Evolutionary conservation across 2,113 vertebrate genomes (phyloP).

Genomic region (Tinamus guttatus): DNA sequence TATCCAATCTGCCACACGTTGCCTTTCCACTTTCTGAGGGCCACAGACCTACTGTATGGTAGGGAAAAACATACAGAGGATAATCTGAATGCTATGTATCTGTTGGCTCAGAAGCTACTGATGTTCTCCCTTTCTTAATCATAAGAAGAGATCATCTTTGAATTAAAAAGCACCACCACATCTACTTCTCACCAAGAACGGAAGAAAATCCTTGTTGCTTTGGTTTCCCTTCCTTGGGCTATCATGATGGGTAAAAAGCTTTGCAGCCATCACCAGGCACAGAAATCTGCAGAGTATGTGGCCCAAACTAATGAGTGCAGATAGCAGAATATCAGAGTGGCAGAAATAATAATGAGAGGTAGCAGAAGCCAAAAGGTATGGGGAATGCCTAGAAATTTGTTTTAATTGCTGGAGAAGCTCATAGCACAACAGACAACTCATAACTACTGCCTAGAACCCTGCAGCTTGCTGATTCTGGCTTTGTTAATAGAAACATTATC

Average conservation of each 20-base stretch:
- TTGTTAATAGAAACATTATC: not conserved
- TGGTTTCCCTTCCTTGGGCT: not conserved
- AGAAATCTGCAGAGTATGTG: not conserved
- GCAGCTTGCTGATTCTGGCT: not conserved
- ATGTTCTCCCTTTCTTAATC: not conserved
- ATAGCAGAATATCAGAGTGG: not conserved
- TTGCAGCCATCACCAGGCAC: not conserved
- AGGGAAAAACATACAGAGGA: not conserved
- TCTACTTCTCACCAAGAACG: accelerated
- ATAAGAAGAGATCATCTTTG: not conserved
- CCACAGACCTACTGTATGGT: not conserved
- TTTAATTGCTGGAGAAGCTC: not conserved
- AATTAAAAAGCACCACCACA: not conserved
- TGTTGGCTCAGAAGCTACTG: not conserved
- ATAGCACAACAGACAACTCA: not conserved
- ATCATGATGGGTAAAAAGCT: not conserved
- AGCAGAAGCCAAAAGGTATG: not conserved
- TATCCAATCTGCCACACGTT: slow-evolving; percentile 13
- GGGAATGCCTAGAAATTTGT: not conserved
- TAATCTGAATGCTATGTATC: not conserved
- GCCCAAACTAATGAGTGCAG: not conserved
- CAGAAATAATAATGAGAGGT: not conserved
- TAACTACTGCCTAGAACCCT: accelerated
- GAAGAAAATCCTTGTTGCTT: not conserved
- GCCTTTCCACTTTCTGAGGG: not conserved